Conservation (phyloP, 1,140 invertebrate genomes). For the Bombus ignitus region DNA sequence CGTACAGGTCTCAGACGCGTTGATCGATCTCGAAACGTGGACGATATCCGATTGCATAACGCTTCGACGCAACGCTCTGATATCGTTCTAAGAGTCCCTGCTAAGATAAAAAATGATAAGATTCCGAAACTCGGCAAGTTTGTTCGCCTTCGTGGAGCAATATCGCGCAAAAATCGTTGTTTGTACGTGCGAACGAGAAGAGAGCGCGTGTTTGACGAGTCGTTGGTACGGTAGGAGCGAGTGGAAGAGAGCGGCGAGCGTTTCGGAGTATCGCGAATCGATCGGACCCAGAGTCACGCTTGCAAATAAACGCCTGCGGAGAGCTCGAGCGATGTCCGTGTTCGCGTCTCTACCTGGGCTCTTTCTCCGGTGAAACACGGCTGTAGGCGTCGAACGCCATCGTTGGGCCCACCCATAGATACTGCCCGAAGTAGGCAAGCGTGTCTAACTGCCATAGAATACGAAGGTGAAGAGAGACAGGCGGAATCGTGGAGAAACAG, state of each 20-base stretch:
- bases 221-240: slow-evolving; percentile 21
- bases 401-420: slow-evolving; percentile 62
- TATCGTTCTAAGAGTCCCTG: too few relatives aligned
- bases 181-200: neutral
- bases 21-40: too few relatives aligned
- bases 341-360: slow-evolving; percentile 16
- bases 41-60: too few relatives aligned
- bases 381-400: slow-evolving; percentile 54
- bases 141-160: neutral
- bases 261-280: slow-evolving; percentile 71
- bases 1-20: too few relatives aligned
- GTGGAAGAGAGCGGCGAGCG: slow-evolving; percentile 40
- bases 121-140: neutral
- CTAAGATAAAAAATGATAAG: too few relatives aligned
- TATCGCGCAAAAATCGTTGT: neutral
- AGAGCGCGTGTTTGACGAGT: neutral
- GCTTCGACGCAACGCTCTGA: too few relatives aligned
- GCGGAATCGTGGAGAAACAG: neutral
- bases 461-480: neutral
- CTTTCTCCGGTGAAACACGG: slow-evolving; percentile 16
- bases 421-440: slow-evolving; percentile 66
- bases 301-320: slow-evolving; percentile 62
- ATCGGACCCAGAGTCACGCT: slow-evolving; percentile 68
- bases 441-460: slow-evolving; percentile 68
- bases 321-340: slow-evolving; percentile 15